Conservation (phyloP, 2,888 invertebrate species). For the Xylophagus ater region DNA sequence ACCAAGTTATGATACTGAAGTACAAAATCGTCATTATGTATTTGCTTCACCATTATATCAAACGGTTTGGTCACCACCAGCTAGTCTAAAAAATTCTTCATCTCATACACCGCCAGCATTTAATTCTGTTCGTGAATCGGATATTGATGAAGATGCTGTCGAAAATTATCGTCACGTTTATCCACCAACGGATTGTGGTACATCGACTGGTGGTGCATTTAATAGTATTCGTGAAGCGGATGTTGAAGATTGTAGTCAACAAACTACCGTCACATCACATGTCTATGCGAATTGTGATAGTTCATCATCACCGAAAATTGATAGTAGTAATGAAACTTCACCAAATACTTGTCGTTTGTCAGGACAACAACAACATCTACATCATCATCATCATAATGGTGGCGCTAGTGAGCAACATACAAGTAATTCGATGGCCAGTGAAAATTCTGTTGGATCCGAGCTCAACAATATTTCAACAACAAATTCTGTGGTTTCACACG, state of each 20-base stretch:
- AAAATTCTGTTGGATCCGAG: too few relatives aligned
- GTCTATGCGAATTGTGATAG: conserved; percentile 38
- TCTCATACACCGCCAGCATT: conserved; percentile 38
- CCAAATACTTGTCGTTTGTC: neutral
- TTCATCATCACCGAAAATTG: conserved; percentile 35
- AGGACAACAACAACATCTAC: neutral
- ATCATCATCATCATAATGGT: too few relatives aligned
- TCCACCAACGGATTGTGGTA: conserved; percentile 36
- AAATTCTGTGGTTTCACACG: too few relatives aligned
- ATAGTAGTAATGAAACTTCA: conserved; percentile 14
- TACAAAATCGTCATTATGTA: conserved; percentile 37
- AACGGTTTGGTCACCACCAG: conserved; percentile 38
- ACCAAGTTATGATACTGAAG: conserved; percentile 39
- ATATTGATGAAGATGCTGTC: conserved; percentile 32
- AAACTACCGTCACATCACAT: conserved; percentile 22
- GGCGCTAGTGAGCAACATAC: too few relatives aligned
- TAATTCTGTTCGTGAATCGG: conserved; percentile 34
- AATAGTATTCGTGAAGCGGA: conserved; percentile 37
- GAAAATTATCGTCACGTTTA: conserved; percentile 30
- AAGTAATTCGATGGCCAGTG: too few relatives aligned
- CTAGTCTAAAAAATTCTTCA: conserved; percentile 32
- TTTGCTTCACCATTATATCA: conserved; percentile 39
- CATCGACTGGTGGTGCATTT: conserved; percentile 35
- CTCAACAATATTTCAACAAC: too few relatives aligned
- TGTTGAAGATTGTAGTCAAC: conserved; percentile 23